A percentile compares a stretch with the other conserved stretches of the same genome.
Conservation (phyloP, 2,888 invertebrate genomes). For the Himalopsyche kuldschensis region DNA sequence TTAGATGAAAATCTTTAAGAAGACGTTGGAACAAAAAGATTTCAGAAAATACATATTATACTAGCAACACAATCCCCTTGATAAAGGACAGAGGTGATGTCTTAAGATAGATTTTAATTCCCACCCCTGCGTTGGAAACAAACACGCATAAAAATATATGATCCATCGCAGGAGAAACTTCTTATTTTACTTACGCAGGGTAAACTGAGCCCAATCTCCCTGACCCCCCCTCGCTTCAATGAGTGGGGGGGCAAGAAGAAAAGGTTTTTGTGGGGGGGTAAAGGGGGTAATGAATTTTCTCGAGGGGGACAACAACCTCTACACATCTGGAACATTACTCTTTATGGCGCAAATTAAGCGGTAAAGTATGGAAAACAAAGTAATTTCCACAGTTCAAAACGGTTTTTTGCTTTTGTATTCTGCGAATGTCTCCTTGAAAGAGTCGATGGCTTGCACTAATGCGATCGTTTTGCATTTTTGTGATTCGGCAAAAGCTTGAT, state of each 20-base stretch:
- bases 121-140: constrained; percentile 22
- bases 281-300: constrained; percentile 40
- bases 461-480: constrained; percentile 1
- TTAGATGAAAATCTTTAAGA: too few species aligned
- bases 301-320: constrained; percentile 26
- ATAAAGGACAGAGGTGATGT: background rate
- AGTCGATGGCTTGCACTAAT: background rate
- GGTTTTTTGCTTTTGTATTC: background rate
- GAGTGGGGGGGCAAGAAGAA: constrained; percentile 21
- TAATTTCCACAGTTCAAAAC: background rate
- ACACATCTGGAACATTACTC: constrained; percentile 35
- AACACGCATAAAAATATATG: constrained; percentile 41
- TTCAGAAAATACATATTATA: background rate
- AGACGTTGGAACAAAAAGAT: too few species aligned
- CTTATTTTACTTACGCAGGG: constrained; percentile 40
- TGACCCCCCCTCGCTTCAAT: background rate
- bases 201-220: constrained; percentile 22
- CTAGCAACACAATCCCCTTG: background rate
- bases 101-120: constrained; percentile 38
- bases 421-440: background rate
- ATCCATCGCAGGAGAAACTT: constrained; percentile 39
- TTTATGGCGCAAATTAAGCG: constrained; percentile 21
- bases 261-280: constrained; percentile 36
- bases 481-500: background rate
- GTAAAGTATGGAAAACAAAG: constrained; percentile 1